phyloP scores from a whole-genome alignment of 37 sponge, comb jelly and placozoan genomes.

The Agelas oroides region DNA sequence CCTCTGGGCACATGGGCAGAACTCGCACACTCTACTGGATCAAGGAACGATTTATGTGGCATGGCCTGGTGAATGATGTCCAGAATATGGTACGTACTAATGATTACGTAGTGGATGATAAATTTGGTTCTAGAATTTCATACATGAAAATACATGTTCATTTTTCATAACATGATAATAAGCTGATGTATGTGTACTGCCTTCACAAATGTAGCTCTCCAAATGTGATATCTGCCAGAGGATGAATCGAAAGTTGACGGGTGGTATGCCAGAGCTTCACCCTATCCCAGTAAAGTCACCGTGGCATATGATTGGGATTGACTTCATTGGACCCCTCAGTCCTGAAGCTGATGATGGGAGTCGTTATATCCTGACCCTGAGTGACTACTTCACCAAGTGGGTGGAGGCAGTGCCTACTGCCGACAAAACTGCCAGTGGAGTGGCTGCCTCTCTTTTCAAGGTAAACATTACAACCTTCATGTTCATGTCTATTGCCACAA shows the following conservation, averaged over 20 bases:
- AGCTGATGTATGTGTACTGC: background rate
- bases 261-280: slow-evolving; percentile 52
- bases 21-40: slow-evolving; percentile 36
- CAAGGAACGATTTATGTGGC: slow-evolving; percentile 52
- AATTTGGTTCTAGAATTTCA: no score
- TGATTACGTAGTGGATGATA: no score
- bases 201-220: slow-evolving; percentile 23
- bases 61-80: slow-evolving; percentile 34
- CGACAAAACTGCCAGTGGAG: slow-evolving; percentile 48
- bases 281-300: slow-evolving; percentile 61
- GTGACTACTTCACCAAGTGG: slow-evolving; percentile 84
- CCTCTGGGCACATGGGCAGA: slow-evolving; percentile 57
- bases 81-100: slow-evolving; percentile 21
- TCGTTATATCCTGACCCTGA: slow-evolving; percentile 64
- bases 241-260: slow-evolving; percentile 57
- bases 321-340: slow-evolving; percentile 65
- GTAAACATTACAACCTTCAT: slow-evolving; percentile 4
- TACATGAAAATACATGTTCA: no score
- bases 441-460: slow-evolving; percentile 62
- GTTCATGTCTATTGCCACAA: no score
- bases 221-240: slow-evolving; percentile 70
- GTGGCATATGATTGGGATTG: slow-evolving; percentile 79
- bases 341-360: slow-evolving; percentile 40
- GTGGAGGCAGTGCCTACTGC: slow-evolving; percentile 57
- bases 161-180: background rate